Evolutionary conservation across 2,113 vertebrate genomes (phyloP), one percentile per base, ranked within the genome.

Genomic region (Pagrus major): DNA sequence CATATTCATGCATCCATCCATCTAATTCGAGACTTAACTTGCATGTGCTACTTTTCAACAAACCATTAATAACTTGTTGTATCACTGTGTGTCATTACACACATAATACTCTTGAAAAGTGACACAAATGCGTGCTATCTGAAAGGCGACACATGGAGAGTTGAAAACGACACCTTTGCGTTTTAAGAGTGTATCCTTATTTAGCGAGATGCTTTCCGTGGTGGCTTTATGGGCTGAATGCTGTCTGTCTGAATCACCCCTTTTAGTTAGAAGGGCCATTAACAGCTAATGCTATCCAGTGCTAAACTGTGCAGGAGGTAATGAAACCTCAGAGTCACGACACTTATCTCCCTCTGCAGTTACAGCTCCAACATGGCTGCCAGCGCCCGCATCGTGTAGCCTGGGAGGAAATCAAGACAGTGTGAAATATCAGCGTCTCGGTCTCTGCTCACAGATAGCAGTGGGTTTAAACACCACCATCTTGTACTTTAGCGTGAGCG

Each of bases 271-370:
- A 86, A 61, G 79, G 73, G 85, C 71, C 90, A 82, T 93, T 91
- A 94, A 92, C 86, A 91, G 87, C 83, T 93, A 92, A 91, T 77
- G 83, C 78, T 88, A 88, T 91, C 86, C 84, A 37, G 86, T 66
- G 87, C 85, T 91, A 91, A 92, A 89, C 87, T 68, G 73, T 61
- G 54, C 58, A 3, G 67, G 72, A 81, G 82, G 84, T 88, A 89
- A 93, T 91, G 90, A 93, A 87, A 89, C 86, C 82, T 66, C 7
- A 33, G 76, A 81, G 76, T 76, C 61, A 39, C 42, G 74, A 75
- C 89, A 87, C 86, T 88, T 71, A 70, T 83, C 85, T 76, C 70
- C 73, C 58, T 74, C 84, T 79, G 81, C 84, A 59, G 78, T 85
- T 81, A 56, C 78, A 84, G 68, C 77, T 63, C 67, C 84, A 83